phyloP scores from a whole-genome alignment of 1,140 invertebrate species.

The Rhopalosiphum maidis region DNA sequence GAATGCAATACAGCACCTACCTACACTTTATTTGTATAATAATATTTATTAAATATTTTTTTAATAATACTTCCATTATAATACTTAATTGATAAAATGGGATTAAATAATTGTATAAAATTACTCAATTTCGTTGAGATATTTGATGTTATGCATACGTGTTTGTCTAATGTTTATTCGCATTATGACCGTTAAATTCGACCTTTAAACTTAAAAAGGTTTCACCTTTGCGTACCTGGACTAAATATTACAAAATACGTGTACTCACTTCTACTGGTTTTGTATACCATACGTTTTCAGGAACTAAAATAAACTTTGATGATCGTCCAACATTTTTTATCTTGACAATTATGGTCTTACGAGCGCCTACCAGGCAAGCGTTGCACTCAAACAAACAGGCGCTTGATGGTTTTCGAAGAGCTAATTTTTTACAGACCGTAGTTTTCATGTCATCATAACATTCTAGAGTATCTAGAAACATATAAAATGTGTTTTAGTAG shows the following conservation, averaged over 20 bases:
- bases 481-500: not conserved
- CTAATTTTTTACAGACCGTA: not conserved
- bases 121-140: not conserved
- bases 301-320: constrained; percentile 21
- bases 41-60: not conserved
- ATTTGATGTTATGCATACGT: not conserved
- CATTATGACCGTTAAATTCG: not conserved
- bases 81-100: not conserved
- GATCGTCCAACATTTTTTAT: constrained; percentile 16
- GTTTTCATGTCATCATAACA: not conserved
- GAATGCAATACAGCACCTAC: not conserved
- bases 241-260: not conserved
- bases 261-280: not conserved
- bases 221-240: not conserved
- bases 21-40: not conserved
- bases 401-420: not conserved
- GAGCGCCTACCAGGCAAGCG: constrained; percentile 7
- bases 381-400: constrained; percentile 29
- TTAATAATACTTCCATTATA: not conserved
- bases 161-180: not conserved
- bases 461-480: not conserved
- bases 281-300: constrained; percentile 46
- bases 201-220: not conserved
- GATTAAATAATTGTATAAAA: not conserved
- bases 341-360: not conserved